phyloP scores from a whole-genome alignment of 2,797 vertebrate genomes.

The Myoxocephalus aenaeus region DNA sequence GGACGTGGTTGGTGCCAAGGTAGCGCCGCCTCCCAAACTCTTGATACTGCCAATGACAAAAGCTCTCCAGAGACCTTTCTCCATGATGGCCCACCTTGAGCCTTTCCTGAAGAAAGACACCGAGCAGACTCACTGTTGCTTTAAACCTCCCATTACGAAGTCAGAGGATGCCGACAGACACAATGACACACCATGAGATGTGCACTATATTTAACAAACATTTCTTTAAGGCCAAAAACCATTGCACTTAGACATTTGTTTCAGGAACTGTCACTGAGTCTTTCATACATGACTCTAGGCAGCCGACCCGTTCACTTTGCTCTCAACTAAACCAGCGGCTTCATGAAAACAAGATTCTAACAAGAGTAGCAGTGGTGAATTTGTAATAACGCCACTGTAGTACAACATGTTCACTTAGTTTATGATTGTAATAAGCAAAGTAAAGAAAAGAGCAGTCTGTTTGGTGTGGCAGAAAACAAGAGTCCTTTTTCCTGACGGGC shows the following conservation, averaged over 20 bases:
- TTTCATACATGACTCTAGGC: background rate
- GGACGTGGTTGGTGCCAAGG: slow-evolving; percentile 93
- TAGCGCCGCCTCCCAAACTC: slow-evolving; percentile 91
- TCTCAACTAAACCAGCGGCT: no score
- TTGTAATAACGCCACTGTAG: no score
- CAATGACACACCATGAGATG: background rate
- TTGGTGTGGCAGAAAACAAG: no score
- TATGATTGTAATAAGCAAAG: no score
- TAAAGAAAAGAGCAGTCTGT: no score
- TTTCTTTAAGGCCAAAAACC: background rate
- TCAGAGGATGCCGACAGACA: background rate
- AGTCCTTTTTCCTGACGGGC: no score
- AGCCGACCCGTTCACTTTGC: background rate
- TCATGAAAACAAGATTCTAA: no score
- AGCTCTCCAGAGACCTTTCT: slow-evolving; percentile 94
- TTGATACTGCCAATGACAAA: slow-evolving; percentile 97
- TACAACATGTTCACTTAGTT: no score
- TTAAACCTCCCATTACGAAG: no score
- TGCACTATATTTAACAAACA: background rate
- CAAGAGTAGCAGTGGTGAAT: no score
- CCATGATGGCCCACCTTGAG: slow-evolving; percentile 95
- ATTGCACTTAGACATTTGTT: background rate
- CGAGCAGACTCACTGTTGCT: background rate
- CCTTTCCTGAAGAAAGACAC: slow-evolving; percentile 82
- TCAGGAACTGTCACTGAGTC: background rate